These are phyloP conservation scores for Bucco capensis DNA, from an alignment of 2,113 vertebrate genomes.

Conservation along the genomic window DNA sequence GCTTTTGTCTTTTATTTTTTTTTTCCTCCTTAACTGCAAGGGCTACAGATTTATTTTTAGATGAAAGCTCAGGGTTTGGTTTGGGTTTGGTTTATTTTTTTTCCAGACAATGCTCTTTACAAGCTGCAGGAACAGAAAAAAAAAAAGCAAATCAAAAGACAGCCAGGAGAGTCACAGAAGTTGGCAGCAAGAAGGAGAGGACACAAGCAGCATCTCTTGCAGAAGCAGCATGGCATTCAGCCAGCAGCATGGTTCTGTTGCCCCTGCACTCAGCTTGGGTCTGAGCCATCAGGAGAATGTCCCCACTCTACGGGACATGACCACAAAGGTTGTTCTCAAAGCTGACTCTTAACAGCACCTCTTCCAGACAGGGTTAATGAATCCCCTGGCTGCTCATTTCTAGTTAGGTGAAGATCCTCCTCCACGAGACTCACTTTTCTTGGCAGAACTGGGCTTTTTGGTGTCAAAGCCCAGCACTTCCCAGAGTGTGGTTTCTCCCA, in stretches of 20 bases:
- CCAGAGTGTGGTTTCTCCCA: fast-evolving
- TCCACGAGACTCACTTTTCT: neutral
- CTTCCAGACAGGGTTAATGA: neutral
- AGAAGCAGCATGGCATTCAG: neutral
- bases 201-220: neutral
- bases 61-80: neutral
- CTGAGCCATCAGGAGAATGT: neutral
- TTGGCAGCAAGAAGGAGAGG: neutral
- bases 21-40: neutral
- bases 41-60: neutral
- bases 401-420: neutral
- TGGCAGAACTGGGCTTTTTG: neutral
- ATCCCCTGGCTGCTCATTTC: neutral
- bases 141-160: neutral
- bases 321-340: neutral
- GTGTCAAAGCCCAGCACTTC: neutral
- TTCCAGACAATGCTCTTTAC: neutral
- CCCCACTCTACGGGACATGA: neutral
- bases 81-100: too few relatives aligned
- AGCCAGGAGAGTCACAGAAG: neutral
- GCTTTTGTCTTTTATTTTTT: neutral
- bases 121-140: neutral
- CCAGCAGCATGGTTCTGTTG: fast-evolving
- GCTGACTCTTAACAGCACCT: neutral
- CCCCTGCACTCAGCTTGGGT: fast-evolving